A percentile compares a stretch with the other conserved stretches of the same genome.
Evolutionary conservation across 2,888 invertebrate genomes (phyloP).

Genomic region (Perizoma flavofasciatum): DNA sequence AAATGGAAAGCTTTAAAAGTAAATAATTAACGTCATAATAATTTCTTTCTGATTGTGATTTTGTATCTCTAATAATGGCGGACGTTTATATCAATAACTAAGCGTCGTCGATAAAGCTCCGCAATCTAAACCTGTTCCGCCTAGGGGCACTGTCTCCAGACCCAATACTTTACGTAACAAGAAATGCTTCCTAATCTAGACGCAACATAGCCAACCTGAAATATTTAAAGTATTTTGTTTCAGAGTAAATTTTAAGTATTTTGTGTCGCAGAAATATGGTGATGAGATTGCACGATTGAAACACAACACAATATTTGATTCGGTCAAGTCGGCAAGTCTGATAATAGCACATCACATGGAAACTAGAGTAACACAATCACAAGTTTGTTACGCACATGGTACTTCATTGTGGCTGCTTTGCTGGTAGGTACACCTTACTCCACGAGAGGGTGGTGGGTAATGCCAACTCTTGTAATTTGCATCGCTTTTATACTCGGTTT

Average conservation of each 20-base stretch:
- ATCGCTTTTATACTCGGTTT: constrained; percentile 82
- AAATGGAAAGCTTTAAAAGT: constrained; percentile 25
- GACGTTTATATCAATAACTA: constrained; percentile 31
- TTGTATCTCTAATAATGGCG: neutral
- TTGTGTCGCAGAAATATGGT: neutral
- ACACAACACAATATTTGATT: constrained; percentile 44
- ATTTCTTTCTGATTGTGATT: neutral
- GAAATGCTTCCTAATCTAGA: constrained; percentile 59
- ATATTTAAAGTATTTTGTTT: constrained; percentile 35
- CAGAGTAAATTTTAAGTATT: neutral
- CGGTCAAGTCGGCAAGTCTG: constrained; percentile 34
- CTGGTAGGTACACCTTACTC: constrained; percentile 59
- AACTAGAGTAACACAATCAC: constrained; percentile 43
- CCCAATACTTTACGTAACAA: constrained; percentile 57
- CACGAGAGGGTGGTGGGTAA: constrained; percentile 74
- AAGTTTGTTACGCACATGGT: constrained; percentile 71
- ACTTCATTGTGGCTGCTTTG: constrained; percentile 67
- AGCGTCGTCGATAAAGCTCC: constrained; percentile 37
- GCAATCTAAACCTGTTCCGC: constrained; percentile 54
- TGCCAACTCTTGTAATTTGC: constrained; percentile 77
- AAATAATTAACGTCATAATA: neutral
- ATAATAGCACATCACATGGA: constrained; percentile 35
- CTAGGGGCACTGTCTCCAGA: constrained; percentile 49
- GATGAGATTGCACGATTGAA: constrained; percentile 30
- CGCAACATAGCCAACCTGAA: constrained; percentile 50